Base-by-base conservation (phyloP, 2,888 invertebrate species). In the Trachelus troglodyta region DNA sequence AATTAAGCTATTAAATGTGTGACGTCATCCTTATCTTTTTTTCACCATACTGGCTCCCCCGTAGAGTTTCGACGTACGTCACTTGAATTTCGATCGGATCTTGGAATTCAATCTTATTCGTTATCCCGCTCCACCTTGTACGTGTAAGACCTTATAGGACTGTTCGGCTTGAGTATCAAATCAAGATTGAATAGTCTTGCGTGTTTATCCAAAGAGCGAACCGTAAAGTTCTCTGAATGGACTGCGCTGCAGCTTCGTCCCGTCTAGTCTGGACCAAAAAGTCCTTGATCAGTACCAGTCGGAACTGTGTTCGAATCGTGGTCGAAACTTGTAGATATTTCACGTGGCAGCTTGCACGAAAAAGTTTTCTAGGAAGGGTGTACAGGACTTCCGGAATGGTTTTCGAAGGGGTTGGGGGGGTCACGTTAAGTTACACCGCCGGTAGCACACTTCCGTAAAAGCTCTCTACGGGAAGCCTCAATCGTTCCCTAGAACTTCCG, bases 1-100 rank as follows among this genome's bases (percentile, higher is more conserved):
- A 90, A 90, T 90, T 89, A 89, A 90, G 89, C 88, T 90, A 89
- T 90, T 90, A 89, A 88, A 89, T 85, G 85, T 88, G 86, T 86
- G 85, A 87, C 56, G 56, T 83, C 84, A 73, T 76, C 82, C 85
- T 84, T 82, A 85, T 87, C 81, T 82, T 87, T 87, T 81, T 81
- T 37, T 4, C 4, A 12, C 11, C 69, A 73, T 75, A 74, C 75
- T 30, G 23, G 37, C 33, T 31, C 1, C 71, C 71, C 34, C 71
- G 71, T 34, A 4, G 71, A 31, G 71, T 71, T 71, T 71, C 31
- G 71, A 56, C 56, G 56, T 56, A 56, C 56, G 71, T 71, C 71
- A 31, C 56, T 31, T 71, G 71, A 71, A 71, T 71, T 71, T 71
- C 71, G 31, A 71, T 71, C 34, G 31, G 56, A 56, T 56, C 56